phyloP scores from a whole-genome alignment of 2,113 vertebrate species.

The Nibea albiflora region DNA sequence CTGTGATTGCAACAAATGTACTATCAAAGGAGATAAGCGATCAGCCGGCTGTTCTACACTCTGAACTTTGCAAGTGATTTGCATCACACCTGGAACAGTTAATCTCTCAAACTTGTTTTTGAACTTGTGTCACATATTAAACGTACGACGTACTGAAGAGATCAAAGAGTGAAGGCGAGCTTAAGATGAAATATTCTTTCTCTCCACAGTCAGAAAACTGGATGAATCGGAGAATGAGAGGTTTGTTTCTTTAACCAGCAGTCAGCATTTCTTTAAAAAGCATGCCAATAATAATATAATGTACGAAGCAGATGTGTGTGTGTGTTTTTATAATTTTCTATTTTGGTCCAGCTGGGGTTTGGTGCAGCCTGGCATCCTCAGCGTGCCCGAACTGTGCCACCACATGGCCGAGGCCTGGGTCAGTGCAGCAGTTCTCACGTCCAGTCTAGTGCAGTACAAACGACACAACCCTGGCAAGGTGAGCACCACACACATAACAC shows the following conservation, averaged over 20 bases:
- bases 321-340: constrained; percentile 19
- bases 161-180: neutral
- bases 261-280: too few relatives aligned
- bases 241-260: constrained; percentile 77
- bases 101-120: constrained; percentile 9
- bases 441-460: constrained; percentile 89
- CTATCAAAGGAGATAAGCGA: constrained; percentile 4
- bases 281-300: neutral
- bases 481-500: constrained; percentile 58
- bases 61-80: constrained; percentile 18
- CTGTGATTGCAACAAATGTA: constrained; percentile 17
- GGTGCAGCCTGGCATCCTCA: constrained; percentile 92
- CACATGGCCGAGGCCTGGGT: constrained; percentile 94
- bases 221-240: constrained; percentile 93
- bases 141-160: neutral
- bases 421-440: constrained; percentile 83
- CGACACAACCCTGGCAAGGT: constrained; percentile 93
- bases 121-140: neutral
- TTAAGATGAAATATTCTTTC: neutral
- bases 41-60: neutral
- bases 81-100: constrained; percentile 8
- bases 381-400: constrained; percentile 93
- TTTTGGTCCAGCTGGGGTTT: constrained; percentile 89
- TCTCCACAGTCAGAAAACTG: constrained; percentile 75
- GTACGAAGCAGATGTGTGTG: neutral